Conservation (phyloP, 2,888 invertebrate genomes). For the Ceratothoa steindachneri region DNA sequence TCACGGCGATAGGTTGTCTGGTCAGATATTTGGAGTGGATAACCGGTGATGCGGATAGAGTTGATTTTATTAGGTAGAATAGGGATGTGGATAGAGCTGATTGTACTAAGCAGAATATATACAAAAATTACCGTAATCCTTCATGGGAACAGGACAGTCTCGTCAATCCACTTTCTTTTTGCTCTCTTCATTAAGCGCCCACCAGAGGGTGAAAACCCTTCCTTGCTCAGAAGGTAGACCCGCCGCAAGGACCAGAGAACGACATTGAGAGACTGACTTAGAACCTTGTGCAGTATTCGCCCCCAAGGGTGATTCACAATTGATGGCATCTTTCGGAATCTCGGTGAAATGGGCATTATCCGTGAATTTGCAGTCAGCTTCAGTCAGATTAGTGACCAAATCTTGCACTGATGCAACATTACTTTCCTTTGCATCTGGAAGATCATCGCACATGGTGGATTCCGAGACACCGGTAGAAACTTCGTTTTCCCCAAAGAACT, state of each 20-base stretch:
- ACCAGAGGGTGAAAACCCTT: conserved; percentile 36
- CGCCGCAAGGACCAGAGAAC: conserved; percentile 25
- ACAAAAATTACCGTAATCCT: no score
- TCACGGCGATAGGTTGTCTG: no score
- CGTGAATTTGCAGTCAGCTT: not conserved
- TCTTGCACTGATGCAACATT: not conserved
- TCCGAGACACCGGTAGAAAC: not conserved
- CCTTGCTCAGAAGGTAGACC: conserved; percentile 33
- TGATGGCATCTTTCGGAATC: not conserved
- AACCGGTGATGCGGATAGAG: no score
- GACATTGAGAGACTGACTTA: not conserved
- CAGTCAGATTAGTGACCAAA: not conserved
- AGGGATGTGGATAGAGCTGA: no score
- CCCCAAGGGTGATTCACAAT: not conserved
- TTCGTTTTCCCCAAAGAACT: not conserved
- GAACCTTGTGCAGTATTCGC: not conserved
- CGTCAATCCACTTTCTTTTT: conserved; percentile 1
- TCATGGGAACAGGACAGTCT: no score
- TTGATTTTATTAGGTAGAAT: no score
- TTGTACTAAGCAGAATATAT: no score
- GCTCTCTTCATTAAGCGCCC: conserved; percentile 2
- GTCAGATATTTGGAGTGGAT: no score
- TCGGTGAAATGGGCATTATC: not conserved
- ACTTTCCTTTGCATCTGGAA: not conserved
- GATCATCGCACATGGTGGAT: not conserved